Evolutionary conservation across 2,888 invertebrate species (phyloP), one percentile per base, ranked within the genome.

Genomic region (Drosophila fulvimacula): DNA sequence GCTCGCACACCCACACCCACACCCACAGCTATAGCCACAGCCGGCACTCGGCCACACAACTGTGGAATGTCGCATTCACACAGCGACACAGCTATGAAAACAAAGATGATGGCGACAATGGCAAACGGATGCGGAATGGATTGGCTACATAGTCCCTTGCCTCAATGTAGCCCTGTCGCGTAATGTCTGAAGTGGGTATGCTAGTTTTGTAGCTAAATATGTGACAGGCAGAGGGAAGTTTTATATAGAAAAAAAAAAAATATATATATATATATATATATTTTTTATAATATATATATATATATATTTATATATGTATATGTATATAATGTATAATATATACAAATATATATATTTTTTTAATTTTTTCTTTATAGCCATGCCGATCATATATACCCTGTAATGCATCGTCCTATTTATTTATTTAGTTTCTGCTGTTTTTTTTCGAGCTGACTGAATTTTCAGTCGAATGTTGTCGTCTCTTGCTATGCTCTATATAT

Each of bases 391-490:
- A 15, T 30, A 27, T 21, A 34, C 36, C 58, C 49, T 48, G 49
- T 39, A 36, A 24, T 60, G 75, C 79, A 66, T 71, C 44, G 71
- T 81, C 68, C 79, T 87, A 89, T 89, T 89, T 88, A 84, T 87
- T 87, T 89, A 89, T 84, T 87, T 85, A 87, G 82, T 57, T 57
- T 57, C 73, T 69, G 19, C 15, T 53, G 53, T 32, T 82, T 56
- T 55, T 55, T 57, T 36, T 34, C 24, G 17, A 27, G 63, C 76
- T 39, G 69, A 69, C 58, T 67, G 81, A 73, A 82, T 76, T 79
- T 83, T 70, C 61, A 66, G 63, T 58, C 62, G 48, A 80, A 68
- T 46, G 41, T 67, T 49, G 67, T 64, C 61, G 19, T 36, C 46
- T 30, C 49, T 51, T 46, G 3, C 46, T n/a, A 17, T 5, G 19